Base-by-base conservation (phyloP, 1,140 invertebrate species). In the Octopus sinensis region DNA sequence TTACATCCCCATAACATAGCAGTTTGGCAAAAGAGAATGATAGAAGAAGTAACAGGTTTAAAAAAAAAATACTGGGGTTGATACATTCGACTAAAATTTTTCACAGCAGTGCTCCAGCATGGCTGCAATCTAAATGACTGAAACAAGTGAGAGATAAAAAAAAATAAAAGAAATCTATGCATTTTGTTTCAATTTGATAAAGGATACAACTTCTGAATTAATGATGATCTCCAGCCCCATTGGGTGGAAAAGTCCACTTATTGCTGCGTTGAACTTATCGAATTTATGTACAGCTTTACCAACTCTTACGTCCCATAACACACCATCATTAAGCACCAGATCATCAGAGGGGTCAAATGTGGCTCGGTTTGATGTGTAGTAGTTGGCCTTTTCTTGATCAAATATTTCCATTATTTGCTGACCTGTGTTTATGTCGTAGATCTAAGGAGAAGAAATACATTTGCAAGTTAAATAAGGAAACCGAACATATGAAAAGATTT, bases 211-310 rank as follows among this genome's bases (percentile, higher is more conserved):
- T 91, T 93, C 92, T 51, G 92, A 91, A 83, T 93, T 93, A 79
- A 92, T 93, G 82, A 94, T 93, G 85, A 92, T 88, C 84, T 99
- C 97, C 68, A 96, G 92, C 0, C 97, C 97, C 90, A 97, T 98
- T 0, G 98, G 97, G 93, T 99, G 97, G 89, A 99, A 99, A 2
- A 97, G 94, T 0, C 98, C 98, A 88, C 96, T 98, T 43, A 98
- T 93, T 62, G 94, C 94, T 88, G 97, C 95, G 91, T 99, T 98
- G 43, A 99, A 93, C 91, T 99, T 99, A 91, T 99, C 98, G 88
- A 99, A 97, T 88, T 99, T 99, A 90, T 99, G 97, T 77, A 91
- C 85, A 9, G 87, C 84, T 80, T 90, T 89, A 4, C 94, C 94
- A 0, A 94, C 93, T 81, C 95, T 94, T 7, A 98, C 94, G 91